Evolutionary conservation across 2,113 vertebrate species (phyloP).

Genomic region (Pseudopodoces humilis): DNA sequence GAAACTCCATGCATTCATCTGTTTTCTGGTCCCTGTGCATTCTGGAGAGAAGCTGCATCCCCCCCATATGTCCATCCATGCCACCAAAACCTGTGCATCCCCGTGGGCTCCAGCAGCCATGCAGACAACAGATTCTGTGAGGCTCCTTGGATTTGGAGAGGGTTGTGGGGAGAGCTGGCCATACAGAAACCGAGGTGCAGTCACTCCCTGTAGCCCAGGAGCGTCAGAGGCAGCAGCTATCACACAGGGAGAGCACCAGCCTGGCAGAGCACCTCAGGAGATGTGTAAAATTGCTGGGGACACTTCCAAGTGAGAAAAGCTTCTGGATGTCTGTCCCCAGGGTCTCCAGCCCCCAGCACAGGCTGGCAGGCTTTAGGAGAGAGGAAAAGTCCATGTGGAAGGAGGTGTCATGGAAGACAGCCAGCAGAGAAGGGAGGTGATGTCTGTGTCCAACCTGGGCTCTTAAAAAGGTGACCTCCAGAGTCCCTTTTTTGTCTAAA

Average conservation of each 20-base stretch:
- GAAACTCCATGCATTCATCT: rapidly evolving
- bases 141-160: neutral
- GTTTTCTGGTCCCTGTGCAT: rapidly evolving
- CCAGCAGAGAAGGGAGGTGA: neutral
- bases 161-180: neutral
- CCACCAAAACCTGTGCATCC: neutral
- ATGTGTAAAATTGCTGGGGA: neutral
- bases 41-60: neutral
- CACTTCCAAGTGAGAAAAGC: neutral
- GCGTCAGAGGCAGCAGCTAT: neutral
- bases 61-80: neutral
- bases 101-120: rapidly evolving
- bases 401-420: neutral
- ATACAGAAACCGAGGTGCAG: rapidly evolving
- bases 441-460: neutral
- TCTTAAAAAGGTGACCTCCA: neutral
- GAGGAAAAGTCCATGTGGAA: neutral
- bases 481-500: neutral
- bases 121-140: neutral
- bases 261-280: neutral
- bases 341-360: neutral
- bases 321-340: neutral
- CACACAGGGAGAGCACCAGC: rapidly evolving
- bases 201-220: neutral
- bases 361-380: neutral